Conservation (phyloP, 2,888 invertebrate species). For the Limnephilus rhombicus region DNA sequence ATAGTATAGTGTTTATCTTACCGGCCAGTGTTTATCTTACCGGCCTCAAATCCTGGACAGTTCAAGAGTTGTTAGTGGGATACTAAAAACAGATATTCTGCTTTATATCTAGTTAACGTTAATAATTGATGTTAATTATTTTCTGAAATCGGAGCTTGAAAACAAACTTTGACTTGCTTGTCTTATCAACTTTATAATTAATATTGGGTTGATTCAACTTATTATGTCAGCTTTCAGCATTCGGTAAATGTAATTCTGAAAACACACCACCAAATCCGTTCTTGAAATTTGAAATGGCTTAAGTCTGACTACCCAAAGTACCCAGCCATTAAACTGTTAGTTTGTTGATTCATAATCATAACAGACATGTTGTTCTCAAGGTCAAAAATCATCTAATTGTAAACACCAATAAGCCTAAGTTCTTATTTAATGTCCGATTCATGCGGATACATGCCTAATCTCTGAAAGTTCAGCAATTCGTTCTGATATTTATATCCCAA, state of each 20-base stretch:
- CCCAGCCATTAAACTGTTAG: background rate
- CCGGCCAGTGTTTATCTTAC: background rate
- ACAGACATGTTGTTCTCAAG: background rate
- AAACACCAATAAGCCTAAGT: background rate
- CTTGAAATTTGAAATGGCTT: background rate
- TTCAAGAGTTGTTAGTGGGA: background rate
- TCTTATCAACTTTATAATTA: background rate
- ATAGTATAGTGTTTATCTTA: too few species aligned
- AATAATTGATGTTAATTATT: too few species aligned
- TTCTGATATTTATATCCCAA: background rate
- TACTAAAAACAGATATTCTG: background rate
- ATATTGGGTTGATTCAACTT: background rate
- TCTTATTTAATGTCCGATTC: background rate
- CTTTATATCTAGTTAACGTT: background rate
- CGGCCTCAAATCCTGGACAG: background rate
- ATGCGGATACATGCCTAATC: conserved; percentile 1
- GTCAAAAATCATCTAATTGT: background rate
- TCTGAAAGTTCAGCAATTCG: background rate
- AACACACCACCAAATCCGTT: background rate
- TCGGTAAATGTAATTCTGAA: too few species aligned
- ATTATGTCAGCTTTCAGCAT: background rate
- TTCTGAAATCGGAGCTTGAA: too few species aligned
- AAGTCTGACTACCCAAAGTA: background rate
- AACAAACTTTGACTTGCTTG: background rate
- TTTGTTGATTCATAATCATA: background rate